These are phyloP conservation scores for Tautogolabrus adspersus DNA, from an alignment of 2,113 vertebrate genomes.

Conservation along the genomic window DNA sequence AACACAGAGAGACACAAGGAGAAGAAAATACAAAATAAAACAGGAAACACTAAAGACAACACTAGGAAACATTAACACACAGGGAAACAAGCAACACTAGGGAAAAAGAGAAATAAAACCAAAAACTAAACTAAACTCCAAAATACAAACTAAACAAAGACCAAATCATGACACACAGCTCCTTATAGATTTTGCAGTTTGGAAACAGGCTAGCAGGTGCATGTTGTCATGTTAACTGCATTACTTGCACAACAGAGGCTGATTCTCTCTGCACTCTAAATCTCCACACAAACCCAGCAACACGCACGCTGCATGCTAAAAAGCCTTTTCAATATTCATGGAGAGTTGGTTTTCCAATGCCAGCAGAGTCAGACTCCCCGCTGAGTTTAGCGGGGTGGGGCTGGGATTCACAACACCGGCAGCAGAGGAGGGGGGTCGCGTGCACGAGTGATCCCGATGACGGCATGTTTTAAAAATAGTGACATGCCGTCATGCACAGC, in stretches of 20 bases:
- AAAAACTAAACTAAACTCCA: no score
- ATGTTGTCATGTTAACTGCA: conserved; percentile 36
- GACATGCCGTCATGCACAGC: conserved; percentile 66
- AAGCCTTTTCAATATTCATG: conserved; percentile 76
- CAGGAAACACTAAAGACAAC: no score
- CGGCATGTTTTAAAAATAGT: conserved; percentile 81
- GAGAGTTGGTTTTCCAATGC: conserved; percentile 42
- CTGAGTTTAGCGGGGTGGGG: conserved; percentile 51
- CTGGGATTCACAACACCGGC: conserved; percentile 21
- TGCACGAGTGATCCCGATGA: conserved; percentile 65
- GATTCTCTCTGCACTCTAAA: conserved; percentile 21
- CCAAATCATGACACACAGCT: no score
- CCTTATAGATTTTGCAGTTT: conserved; percentile 47
- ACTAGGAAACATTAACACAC: no score
- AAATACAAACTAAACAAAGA: no score
- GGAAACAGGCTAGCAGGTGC: conserved; percentile 29
- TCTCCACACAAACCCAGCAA: conserved; percentile 38
- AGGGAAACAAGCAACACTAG: no score
- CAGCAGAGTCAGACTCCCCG: conserved; percentile 49
- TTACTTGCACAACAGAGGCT: conserved; percentile 13
- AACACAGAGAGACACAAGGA: no score
- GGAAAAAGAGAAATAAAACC: no score
- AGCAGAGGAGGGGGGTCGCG: conserved; percentile 4
- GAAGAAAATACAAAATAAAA: no score
- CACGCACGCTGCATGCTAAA: conserved; percentile 56